Evolutionary conservation across 2,797 vertebrate genomes (phyloP).

Genomic region (Peromyscus aztecus): DNA sequence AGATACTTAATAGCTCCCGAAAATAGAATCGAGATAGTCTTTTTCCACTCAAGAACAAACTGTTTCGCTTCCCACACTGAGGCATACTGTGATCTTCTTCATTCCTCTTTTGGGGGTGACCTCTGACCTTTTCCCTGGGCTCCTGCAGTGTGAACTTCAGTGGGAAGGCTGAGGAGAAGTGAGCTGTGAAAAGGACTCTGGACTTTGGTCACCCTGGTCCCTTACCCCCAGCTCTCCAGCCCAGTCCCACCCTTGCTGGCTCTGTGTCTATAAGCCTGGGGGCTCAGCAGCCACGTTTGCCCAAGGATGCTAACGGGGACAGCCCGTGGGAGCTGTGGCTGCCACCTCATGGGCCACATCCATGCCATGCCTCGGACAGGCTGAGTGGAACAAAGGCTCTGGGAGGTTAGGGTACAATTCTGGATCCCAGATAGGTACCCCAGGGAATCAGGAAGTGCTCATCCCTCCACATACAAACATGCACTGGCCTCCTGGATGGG

Average conservation of each 20-base stretch:
- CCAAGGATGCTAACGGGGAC: background rate
- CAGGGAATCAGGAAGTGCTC: background rate
- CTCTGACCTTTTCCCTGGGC: background rate
- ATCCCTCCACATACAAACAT: rapidly evolving
- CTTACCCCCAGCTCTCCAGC: background rate
- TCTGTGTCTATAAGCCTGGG: background rate
- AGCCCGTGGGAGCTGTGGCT: rapidly evolving
- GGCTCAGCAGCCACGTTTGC: background rate
- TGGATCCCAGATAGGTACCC: background rate
- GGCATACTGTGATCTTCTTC: background rate
- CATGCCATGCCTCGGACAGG: background rate
- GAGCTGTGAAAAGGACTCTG: background rate
- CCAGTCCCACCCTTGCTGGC: background rate
- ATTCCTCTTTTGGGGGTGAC: background rate
- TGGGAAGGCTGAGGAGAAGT: background rate
- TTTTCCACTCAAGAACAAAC: slow-evolving; percentile 63
- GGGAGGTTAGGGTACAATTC: background rate
- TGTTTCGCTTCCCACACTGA: slow-evolving; percentile 38
- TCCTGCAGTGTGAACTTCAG: background rate
- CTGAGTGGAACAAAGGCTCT: background rate
- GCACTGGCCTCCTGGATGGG: background rate
- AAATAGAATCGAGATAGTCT: slow-evolving; percentile 63
- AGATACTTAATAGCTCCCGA: slow-evolving; percentile 49
- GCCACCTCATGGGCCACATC: background rate
- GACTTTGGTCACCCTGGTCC: background rate